Base-by-base conservation (phyloP, 2,113 vertebrate species). In the Steatornis caripensis region DNA sequence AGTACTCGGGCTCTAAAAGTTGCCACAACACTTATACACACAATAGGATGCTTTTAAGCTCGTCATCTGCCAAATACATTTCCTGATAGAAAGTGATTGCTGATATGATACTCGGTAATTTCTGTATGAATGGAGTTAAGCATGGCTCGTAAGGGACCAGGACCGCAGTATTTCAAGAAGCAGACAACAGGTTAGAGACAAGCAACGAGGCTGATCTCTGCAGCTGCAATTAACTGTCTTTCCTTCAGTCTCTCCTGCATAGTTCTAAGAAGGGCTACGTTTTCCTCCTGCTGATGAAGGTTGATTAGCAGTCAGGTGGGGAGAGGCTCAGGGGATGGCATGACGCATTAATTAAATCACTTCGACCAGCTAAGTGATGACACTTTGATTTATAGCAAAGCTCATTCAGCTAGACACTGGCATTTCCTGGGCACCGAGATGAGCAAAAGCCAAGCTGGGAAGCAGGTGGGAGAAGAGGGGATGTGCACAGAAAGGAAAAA, bases 261-360 rank as follows among this genome's bases (percentile, higher is more conserved):
- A 34, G 70, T 54, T 96, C 78, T 72, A 70, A 90, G 96, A 68
- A 87, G 84, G 90, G 83, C 90, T n/a, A 9, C 16, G 2, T 69
- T 95, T 95, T 97, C 89, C 92, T 97, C 96, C 97, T 84, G 97
- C 97, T 98, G 97, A 87, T 97, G 97, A 95, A 97, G 96, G 98
- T 93, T 98, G 98, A 98, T 98, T 98, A 98, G 97, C 97, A 98
- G 97, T 97, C 97, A 98, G 97, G 97, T 98, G 97, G 94, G 94
- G 95, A 95, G 91, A 96, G 81, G 83, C 97, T 96, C 98, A 34
- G 60, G 96, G 97, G 97, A 98, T 90, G 93, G 92, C 92, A 97
- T 75, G 64, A 97, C 12, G 39, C 98, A 98, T 97, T 98, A 98
- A 98, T 98, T 98, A 98, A 98, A 98, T 98, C 98, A 98, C 96